phyloP scores from a whole-genome alignment of 2,113 vertebrate genomes.

The Laticauda colubrina region DNA sequence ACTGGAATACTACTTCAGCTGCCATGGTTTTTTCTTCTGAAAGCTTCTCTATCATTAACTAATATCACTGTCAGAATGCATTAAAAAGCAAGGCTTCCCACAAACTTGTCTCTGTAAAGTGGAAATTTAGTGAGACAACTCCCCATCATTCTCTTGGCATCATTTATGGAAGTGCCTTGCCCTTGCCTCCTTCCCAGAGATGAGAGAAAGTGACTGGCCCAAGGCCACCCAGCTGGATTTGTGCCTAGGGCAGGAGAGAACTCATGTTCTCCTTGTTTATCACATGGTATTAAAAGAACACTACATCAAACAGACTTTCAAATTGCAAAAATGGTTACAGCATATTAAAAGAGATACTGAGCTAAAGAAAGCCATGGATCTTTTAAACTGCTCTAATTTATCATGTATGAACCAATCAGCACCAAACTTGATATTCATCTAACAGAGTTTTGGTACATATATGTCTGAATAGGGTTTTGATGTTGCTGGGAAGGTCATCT shows the following conservation, averaged over 20 bases:
- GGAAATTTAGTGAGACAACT: neutral
- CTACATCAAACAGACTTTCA: neutral
- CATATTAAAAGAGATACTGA: neutral
- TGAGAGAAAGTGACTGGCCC: neutral
- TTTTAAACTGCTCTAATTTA: neutral
- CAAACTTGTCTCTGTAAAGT: neutral
- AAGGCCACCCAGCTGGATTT: neutral
- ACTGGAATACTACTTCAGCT: neutral
- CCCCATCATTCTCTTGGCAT: neutral
- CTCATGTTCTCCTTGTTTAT: neutral
- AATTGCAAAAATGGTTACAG: neutral
- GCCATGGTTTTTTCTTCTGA: neutral
- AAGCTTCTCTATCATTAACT: neutral
- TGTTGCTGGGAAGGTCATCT: neutral
- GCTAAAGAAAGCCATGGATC: neutral
- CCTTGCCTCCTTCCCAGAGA: neutral
- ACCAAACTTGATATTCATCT: neutral
- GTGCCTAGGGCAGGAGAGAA: neutral
- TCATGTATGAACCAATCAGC: neutral
- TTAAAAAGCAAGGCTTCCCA: neutral
- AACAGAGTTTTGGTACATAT: neutral
- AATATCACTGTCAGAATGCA: neutral
- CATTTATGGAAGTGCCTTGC: neutral
- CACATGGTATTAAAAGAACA: neutral
- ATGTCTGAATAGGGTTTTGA: neutral